Percentiles rank a stretch among this genome's conserved stretches.
Conservation (phyloP, 2,113 vertebrate genomes). For the Microcebus murinus region DNA sequence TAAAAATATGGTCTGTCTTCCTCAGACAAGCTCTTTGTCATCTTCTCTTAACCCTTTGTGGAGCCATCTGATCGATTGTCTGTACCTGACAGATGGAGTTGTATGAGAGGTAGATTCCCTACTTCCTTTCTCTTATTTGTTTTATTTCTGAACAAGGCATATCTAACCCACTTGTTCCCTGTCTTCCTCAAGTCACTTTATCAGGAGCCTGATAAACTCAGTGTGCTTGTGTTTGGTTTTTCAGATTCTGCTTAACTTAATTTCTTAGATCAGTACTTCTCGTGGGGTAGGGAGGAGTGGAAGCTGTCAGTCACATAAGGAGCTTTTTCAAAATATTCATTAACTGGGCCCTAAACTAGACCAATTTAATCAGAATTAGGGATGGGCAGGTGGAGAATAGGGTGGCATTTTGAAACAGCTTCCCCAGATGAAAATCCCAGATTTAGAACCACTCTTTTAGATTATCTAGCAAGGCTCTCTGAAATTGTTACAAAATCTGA, state of each 20-base stretch:
- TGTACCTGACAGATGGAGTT: slow-evolving; percentile 9
- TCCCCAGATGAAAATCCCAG: not conserved
- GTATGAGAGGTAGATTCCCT: slow-evolving; percentile 21
- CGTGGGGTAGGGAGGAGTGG: not conserved
- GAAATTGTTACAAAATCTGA: not conserved
- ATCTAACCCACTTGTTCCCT: slow-evolving; percentile 5
- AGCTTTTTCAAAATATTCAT: not conserved
- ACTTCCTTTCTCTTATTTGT: slow-evolving; percentile 5
- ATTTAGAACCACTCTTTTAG: not conserved
- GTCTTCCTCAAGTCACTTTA: not conserved
- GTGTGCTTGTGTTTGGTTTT: slow-evolving; percentile 45
- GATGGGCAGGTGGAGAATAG: not conserved
- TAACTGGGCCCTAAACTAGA: not conserved
- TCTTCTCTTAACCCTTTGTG: not conserved
- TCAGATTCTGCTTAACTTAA: not conserved
- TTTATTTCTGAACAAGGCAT: not conserved
- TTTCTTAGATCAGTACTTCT: slow-evolving; percentile 2
- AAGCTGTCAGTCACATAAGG: not conserved
- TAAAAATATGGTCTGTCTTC: slow-evolving; percentile 35
- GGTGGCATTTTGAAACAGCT: not conserved
- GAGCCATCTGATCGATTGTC: not conserved
- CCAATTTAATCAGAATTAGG: not conserved
- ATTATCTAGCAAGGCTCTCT: not conserved
- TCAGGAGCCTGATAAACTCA: slow-evolving; percentile 38
- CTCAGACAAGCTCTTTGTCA: slow-evolving; percentile 15